Evolutionary conservation across 2,113 vertebrate genomes (phyloP), one percentile per base, ranked within the genome.

Genomic region (Macroglossus sobrinus): DNA sequence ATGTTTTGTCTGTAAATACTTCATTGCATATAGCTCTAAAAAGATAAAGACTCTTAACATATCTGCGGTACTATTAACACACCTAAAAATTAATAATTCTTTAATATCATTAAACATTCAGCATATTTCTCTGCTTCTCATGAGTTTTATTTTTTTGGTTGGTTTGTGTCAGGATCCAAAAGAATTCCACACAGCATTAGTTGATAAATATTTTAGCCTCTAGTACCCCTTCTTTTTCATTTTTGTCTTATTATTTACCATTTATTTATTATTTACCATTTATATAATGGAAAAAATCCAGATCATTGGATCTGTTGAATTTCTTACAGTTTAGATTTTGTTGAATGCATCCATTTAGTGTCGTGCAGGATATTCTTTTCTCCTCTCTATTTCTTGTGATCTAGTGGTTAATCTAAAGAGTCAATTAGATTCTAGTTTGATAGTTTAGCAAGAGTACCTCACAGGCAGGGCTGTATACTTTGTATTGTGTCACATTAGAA

Each of bases 311-410:
- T 55, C 24, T 94, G 7, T 71, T 75, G 55, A 82, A 76, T 82
- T 84, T 92, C 30, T 26, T 47, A 61, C 59, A 86, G 57, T 86
- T 94, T 57, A 38, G 22, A 82, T 86, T 96, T 92, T 93, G n/a
- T 91, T 79, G 69, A 69, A 43, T 85, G 6, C 4, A 40, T 86
- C 15, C 2, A 3, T 85, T 2, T 57, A 64, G 50, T 33, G 3
- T 81, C 43, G 16, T 78, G 24, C 81, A 86, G 47, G 72, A n/a
- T 78, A 33, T 87, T 80, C 74, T 33, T 76, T 75, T 92, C 40
- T 72, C 50, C 7, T 78, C 30, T 69, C 50, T 61, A 22, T 97
- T 93, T 95, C 45, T 16, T 92, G 30, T 85, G 45, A 92, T 69
- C 24, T 80, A 14, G 18, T 84, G 38, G 22, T 95, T 53, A 91